Evolutionary conservation across 2,888 invertebrate species (phyloP).

Genomic region (Nomada lathburiana): DNA sequence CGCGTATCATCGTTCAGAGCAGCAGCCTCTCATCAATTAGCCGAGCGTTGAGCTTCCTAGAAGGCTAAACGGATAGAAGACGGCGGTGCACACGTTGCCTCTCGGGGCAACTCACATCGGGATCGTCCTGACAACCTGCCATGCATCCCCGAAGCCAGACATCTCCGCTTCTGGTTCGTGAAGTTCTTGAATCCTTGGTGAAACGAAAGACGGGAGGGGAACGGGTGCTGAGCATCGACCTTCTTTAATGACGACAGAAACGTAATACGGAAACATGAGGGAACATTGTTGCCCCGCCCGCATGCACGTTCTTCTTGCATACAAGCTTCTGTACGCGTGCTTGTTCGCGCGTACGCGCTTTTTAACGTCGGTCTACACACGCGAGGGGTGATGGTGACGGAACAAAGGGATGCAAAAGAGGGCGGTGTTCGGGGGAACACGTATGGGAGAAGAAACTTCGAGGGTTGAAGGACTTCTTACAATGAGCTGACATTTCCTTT

Average conservation of each 20-base stretch:
- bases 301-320: slow-evolving; percentile 47
- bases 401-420: slow-evolving; percentile 29
- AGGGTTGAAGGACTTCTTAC: background rate
- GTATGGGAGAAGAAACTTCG: slow-evolving; percentile 9
- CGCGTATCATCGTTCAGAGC: slow-evolving; percentile 28
- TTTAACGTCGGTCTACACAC: slow-evolving; percentile 43
- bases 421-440: slow-evolving; percentile 16
- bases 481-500: background rate
- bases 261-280: slow-evolving; percentile 69
- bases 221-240: background rate
- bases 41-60: slow-evolving; percentile 22
- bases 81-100: slow-evolving; percentile 7
- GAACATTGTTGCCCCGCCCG: slow-evolving; percentile 65
- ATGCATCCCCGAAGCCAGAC: slow-evolving; percentile 9
- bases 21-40: slow-evolving; percentile 28
- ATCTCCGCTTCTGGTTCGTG: slow-evolving; percentile 12
- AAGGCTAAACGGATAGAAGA: background rate
- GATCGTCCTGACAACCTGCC: slow-evolving; percentile 4
- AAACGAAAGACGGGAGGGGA: slow-evolving; percentile 43
- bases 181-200: slow-evolving; percentile 11
- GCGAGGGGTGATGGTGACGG: slow-evolving; percentile 21
- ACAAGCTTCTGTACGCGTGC: background rate
- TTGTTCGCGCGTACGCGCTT: slow-evolving; percentile 24
- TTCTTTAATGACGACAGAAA: slow-evolving; percentile 61
- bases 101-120: background rate